Evolutionary conservation across 2,888 invertebrate species (phyloP).

Genomic region (Marasmarcha lunaedactyla): DNA sequence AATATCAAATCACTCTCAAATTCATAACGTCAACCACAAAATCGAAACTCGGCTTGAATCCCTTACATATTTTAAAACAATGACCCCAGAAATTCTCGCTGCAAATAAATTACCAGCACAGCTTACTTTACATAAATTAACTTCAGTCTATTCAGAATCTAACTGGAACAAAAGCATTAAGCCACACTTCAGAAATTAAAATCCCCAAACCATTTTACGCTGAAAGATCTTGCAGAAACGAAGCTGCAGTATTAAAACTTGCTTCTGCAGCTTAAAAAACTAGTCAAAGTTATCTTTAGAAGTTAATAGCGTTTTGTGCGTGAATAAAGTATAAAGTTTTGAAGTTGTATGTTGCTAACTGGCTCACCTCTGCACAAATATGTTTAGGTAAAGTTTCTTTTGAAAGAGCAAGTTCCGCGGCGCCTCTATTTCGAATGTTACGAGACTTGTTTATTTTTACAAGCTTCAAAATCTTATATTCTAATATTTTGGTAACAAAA

Average conservation of each 20-base stretch:
- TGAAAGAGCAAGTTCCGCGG: too few species aligned
- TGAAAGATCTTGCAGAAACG: constrained; percentile 22
- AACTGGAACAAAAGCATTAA: constrained; percentile 11
- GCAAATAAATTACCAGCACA: neutral
- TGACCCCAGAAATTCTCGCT: neutral
- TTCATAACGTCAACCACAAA: too few species aligned
- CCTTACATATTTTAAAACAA: too few species aligned
- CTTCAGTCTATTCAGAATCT: neutral
- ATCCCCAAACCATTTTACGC: constrained; percentile 23
- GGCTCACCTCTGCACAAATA: too few species aligned
- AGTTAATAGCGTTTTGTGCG: constrained; percentile 4
- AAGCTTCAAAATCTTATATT: too few species aligned
- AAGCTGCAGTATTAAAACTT: constrained; percentile 37
- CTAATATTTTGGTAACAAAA: too few species aligned
- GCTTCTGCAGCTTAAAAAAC: constrained; percentile 23
- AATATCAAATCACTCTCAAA: too few species aligned
- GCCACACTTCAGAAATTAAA: constrained; percentile 22
- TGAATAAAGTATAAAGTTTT: constrained; percentile 21
- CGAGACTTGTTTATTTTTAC: too few species aligned
- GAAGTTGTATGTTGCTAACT: constrained; percentile 18
- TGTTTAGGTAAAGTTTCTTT: too few species aligned
- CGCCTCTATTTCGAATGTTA: too few species aligned
- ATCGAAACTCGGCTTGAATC: too few species aligned
- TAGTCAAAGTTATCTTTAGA: constrained; percentile 1
- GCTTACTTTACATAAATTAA: constrained; percentile 1